These are phyloP conservation scores for Callocephalon fimbriatum DNA, from an alignment of 2,113 vertebrate genomes.

Conservation along the genomic window DNA sequence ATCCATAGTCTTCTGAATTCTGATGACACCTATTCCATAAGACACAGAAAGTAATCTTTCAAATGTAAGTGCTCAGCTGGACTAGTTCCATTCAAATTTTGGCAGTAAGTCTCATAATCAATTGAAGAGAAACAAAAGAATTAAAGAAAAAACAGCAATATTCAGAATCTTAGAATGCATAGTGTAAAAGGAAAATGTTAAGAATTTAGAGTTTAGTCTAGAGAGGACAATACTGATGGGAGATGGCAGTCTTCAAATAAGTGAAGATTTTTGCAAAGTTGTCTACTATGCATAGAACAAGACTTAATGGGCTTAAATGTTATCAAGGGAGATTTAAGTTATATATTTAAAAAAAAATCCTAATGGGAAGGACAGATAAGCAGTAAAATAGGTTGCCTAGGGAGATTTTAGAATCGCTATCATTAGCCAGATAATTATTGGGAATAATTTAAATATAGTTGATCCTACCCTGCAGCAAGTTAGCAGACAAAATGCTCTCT, in stretches of 20 bases:
- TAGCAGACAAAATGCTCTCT: background rate
- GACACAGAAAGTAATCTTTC: background rate
- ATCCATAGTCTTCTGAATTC: background rate
- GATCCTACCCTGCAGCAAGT: background rate
- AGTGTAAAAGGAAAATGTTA: background rate
- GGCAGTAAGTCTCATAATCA: background rate
- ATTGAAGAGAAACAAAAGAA: background rate
- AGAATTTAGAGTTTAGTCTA: background rate
- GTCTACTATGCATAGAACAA: background rate
- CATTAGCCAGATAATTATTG: slow-evolving; percentile 51
- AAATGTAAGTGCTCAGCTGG: background rate
- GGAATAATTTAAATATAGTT: slow-evolving; percentile 47
- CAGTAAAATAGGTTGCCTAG: slow-evolving; percentile 22
- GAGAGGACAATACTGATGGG: background rate
- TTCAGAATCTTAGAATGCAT: background rate
- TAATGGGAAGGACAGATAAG: slow-evolving; percentile 36
- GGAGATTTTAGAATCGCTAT: slow-evolving; percentile 36
- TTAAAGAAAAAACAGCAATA: background rate
- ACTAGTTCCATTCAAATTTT: background rate
- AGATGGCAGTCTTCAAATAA: background rate
- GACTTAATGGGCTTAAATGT: slow-evolving; percentile 25
- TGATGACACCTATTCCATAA: background rate
- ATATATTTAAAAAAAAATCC: background rate
- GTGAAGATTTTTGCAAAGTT: background rate
- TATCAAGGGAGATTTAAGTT: slow-evolving; percentile 47